Evolutionary conservation across 2,888 invertebrate genomes (phyloP).

Genomic region (Calephelis perditalis): DNA sequence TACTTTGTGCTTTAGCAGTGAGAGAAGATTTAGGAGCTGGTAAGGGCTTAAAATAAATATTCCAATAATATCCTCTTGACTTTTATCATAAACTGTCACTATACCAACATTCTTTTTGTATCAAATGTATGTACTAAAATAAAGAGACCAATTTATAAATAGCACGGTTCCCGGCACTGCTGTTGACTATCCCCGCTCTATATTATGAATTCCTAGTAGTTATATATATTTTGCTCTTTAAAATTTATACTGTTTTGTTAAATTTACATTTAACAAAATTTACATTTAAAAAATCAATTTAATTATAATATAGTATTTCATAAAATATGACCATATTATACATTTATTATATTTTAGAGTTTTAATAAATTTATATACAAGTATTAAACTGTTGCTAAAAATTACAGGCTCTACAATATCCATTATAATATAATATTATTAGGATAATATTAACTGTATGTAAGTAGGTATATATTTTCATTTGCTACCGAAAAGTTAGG

Average conservation of each 20-base stretch:
- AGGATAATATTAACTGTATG: neutral
- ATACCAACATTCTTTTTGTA: slow-evolving; percentile 10
- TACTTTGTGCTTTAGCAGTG: slow-evolving; percentile 95
- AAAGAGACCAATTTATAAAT: slow-evolving; percentile 67
- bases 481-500: slow-evolving; percentile 22
- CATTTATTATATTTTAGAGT: neutral
- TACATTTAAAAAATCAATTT: too few species aligned
- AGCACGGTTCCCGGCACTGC: slow-evolving; percentile 49
- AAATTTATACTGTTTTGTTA: too few species aligned
- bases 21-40: slow-evolving; percentile 96
- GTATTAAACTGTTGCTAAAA: too few species aligned
- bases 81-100: slow-evolving; percentile 1
- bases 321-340: neutral
- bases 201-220: slow-evolving; percentile 5
- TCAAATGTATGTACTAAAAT: slow-evolving; percentile 52
- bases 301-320: too few species aligned
- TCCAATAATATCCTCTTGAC: slow-evolving; percentile 35
- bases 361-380: too few species aligned
- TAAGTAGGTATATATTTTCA: neutral
- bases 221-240: slow-evolving; percentile 5
- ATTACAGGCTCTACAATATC: too few species aligned
- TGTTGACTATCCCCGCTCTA: slow-evolving; percentile 28
- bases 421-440: too few species aligned
- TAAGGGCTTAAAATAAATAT: slow-evolving; percentile 62
- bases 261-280: too few species aligned